phyloP scores from a whole-genome alignment of 37 sponge, comb jelly and placozoan genomes.

The Theonella swinhoei region DNA sequence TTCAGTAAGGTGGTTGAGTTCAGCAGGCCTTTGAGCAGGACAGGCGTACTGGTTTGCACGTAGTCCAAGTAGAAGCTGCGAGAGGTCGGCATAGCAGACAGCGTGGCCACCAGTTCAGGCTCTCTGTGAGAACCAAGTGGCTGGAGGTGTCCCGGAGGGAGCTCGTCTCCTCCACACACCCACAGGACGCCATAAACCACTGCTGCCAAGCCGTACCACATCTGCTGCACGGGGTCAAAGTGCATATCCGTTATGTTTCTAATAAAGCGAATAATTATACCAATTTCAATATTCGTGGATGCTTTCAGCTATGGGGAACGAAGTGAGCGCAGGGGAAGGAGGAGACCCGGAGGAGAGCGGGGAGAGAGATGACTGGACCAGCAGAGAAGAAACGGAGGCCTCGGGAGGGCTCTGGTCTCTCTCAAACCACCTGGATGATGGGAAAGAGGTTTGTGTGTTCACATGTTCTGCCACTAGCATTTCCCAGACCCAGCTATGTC shows the following conservation, averaged over 20 bases:
- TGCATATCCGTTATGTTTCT: too few species aligned
- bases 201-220: too few species aligned
- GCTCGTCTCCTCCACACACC: not conserved
- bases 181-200: conserved; percentile 18
- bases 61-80: conserved; percentile 53
- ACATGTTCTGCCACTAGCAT: not conserved
- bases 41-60: conserved; percentile 36
- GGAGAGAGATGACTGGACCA: not conserved
- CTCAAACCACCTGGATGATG: not conserved
- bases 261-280: too few species aligned
- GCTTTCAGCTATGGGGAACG: not conserved
- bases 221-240: too few species aligned
- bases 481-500: not conserved
- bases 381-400: not conserved
- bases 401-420: not conserved
- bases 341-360: not conserved
- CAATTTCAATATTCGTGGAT: too few species aligned
- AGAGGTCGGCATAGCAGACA: conserved; percentile 34
- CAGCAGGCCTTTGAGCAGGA: conserved; percentile 51
- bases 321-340: not conserved
- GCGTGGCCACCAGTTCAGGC: conserved; percentile 38
- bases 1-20: not conserved
- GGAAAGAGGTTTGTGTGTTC: not conserved
- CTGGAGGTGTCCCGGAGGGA: conserved; percentile 74
- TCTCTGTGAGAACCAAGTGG: conserved; percentile 79